Evolutionary conservation across 2,888 invertebrate species (phyloP), one percentile per base, ranked within the genome.

Genomic region (Alloscopus bannaensis): DNA sequence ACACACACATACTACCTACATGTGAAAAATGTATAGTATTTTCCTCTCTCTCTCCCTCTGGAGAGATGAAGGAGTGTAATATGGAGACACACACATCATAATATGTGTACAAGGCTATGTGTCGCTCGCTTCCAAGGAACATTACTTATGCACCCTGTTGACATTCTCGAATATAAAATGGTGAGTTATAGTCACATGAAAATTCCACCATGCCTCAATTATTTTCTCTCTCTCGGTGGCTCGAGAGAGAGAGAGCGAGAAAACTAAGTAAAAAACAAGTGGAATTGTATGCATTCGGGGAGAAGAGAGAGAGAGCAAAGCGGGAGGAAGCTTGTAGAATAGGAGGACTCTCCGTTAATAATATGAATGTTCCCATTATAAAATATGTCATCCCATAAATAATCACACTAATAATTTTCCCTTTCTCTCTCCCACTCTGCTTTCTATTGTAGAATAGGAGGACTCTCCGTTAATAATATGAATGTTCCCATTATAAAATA

Each of bases 321-420:
- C 31, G n/a, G n/a, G n/a, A n/a, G n/a, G n/a, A n/a, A n/a, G n/a
- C n/a, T n/a, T n/a, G n/a, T 47, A 18, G 31, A 45, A 8, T 18
- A 29, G 36, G 60, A 62, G 42, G 22, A 6, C 24, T 40, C 28
- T 6, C 13, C 26, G 62, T 42, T 76, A 76, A 76, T 76, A 76
- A 76, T 76, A 76, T 76, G 76, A 76, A 76, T 76, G 76, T 76
- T 76, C 76, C 76, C 76, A 76, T 76, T 76, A 76, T 69, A 76
- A 76, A 76, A 76, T 76, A 76, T 76, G 76, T 76, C 76, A 76
- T 76, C 76, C 47, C 76, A 76, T 76, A 76, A 76, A 76, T 76
- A 76, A 76, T 76, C 76, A 18, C 55, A 45, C 76, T 69, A 76
- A 76, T 76, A 76, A 76, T 76, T 76, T 76, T 76, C 68, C 47